Base-by-base conservation (phyloP, 2,797 vertebrate species). In the Pipistrellus pygmaeus region DNA sequence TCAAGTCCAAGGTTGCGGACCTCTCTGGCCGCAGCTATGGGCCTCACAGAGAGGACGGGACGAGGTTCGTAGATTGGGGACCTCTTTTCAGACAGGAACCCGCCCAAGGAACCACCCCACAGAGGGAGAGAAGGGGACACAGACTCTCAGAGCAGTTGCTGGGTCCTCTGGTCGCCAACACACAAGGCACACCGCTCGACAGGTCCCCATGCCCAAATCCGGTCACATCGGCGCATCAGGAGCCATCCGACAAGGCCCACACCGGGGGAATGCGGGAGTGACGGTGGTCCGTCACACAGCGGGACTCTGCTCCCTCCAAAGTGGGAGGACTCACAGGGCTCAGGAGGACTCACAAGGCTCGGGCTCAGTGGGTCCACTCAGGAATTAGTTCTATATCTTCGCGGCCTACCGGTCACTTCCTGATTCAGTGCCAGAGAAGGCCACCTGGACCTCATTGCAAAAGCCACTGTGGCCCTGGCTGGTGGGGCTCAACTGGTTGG, bases 1-100 rank as follows among this genome's bases (percentile, higher is more conserved):
- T 97, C 89, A 87, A 87, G 91, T 90, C 68, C 93, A 90, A 92
- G 91, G 90, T 57, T 91, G 20, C 1, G 2, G 88, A 81, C 69
- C 82, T 94, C 80, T 81, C 75, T 81, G 5, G 0, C 62, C 95
- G 55, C 88, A 73, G 69, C 68, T 13, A n/a, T 3, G 32, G 88
- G 18, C 35, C 72, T n/a, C 17, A 30, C 41, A 3, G 77, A 95
- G 84, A 93, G 32, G 66, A 92, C 20, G 0, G 32, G 68, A 84
- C 18, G 25, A 85, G 55, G 88, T 72, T 46, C 77, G 46, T 21
- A 73, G 3, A 1, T 73, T 60, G 23, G 85, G 64, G 55, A 41
- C 20, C 23, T 44, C 38, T 21, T 35, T 48, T 48, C 14, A 14
- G 75, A 46, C 35, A 18, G 6, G 41, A 90, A 80, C 15, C 18